Conservation (phyloP, 1,140 invertebrate species). For the Trachelipus rathkii region DNA sequence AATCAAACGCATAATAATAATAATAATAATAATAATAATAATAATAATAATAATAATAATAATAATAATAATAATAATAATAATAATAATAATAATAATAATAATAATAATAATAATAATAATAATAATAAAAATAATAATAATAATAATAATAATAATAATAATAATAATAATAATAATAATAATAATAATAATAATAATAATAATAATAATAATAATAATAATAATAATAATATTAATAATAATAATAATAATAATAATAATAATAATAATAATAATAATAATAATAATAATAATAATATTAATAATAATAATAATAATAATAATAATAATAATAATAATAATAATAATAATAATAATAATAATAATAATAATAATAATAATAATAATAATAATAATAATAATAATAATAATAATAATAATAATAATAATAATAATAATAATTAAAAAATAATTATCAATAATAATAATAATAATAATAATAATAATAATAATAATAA, state of each 20-base stretch:
- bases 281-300: background rate
- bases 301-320: conserved; percentile 6
- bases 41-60: too few relatives aligned
- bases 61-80: background rate
- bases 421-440: too few relatives aligned
- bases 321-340: conserved; percentile 5
- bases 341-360: too few relatives aligned
- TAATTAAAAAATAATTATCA: background rate
- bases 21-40: too few relatives aligned
- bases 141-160: background rate
- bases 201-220: conserved; percentile 3
- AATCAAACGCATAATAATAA: too few relatives aligned
- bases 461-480: background rate
- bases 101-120: conserved; percentile 13
- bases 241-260: background rate
- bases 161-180: background rate
- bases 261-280: background rate
- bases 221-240: background rate
- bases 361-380: too few relatives aligned
- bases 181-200: background rate
- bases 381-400: too few relatives aligned
- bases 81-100: background rate
- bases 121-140: background rate
- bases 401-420: too few relatives aligned
- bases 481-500: background rate